A percentile compares a stretch with the other conserved stretches of the same genome.
Evolutionary conservation across 2,888 invertebrate genomes (phyloP).

Genomic region (Orthosia gracilis): DNA sequence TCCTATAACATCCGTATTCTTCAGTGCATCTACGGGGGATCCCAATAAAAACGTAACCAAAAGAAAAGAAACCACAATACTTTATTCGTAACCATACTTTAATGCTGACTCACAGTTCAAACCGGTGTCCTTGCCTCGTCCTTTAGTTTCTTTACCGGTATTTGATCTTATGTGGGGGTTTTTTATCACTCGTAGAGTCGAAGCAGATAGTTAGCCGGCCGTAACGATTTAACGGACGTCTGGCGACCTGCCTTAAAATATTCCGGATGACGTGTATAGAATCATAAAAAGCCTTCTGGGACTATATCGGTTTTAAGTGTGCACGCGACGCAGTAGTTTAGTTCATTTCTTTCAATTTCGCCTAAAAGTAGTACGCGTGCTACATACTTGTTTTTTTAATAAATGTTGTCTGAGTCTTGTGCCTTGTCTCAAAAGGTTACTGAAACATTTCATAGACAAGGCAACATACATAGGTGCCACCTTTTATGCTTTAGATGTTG

Average conservation of each 20-base stretch:
- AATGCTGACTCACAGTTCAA: constrained; percentile 70
- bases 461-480: not conserved
- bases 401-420: not conserved
- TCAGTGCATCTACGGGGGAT: not conserved
- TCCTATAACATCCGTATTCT: not conserved
- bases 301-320: constrained; percentile 41
- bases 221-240: constrained; percentile 78
- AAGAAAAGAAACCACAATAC: constrained; percentile 27
- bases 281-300: constrained; percentile 55
- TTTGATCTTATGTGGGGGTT: constrained; percentile 64
- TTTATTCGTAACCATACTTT: constrained; percentile 21
- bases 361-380: constrained; percentile 25
- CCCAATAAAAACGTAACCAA: not conserved
- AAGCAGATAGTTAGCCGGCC: constrained; percentile 70
- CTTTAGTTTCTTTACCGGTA: constrained; percentile 72
- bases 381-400: constrained; percentile 11
- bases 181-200: constrained; percentile 65
- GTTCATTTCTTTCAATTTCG: constrained; percentile 33
- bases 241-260: constrained; percentile 77
- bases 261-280: constrained; percentile 65
- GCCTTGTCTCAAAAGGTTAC: not conserved
- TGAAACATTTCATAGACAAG: constrained; percentile 22
- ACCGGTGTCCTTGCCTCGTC: constrained; percentile 78
- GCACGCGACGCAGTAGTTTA: constrained; percentile 29
- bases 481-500: not conserved